A percentile compares a stretch with the other conserved stretches of the same genome.
These are phyloP conservation scores for Cyanoderma ruficeps DNA, from an alignment of 2,113 vertebrate species.

Conservation along the genomic window DNA sequence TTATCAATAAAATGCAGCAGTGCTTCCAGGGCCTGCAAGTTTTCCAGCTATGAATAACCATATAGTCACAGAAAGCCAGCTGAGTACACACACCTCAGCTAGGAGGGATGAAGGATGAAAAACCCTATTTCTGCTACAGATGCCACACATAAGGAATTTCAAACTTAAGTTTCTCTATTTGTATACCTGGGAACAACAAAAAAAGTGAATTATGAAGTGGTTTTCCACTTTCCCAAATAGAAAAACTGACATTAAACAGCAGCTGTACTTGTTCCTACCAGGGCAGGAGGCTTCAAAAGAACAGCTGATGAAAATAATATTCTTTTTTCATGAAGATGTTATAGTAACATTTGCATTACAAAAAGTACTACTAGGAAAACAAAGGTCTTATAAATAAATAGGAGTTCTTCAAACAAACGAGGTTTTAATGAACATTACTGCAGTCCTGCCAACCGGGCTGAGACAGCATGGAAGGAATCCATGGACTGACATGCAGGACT, in stretches of 20 bases:
- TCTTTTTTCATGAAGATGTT: not conserved
- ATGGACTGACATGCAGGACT: not conserved
- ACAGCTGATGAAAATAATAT: rapidly evolving
- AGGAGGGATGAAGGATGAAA: not conserved
- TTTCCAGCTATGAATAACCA: not conserved
- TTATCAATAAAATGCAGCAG: not conserved
- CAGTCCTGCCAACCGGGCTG: not conserved
- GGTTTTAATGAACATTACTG: not conserved
- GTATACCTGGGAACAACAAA: not conserved
- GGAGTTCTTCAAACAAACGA: not conserved
- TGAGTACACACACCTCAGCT: not conserved
- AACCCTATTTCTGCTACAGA: not conserved
- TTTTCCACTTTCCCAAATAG: not conserved
- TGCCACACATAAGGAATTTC: not conserved
- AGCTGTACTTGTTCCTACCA: not conserved
- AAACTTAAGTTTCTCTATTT: not conserved
- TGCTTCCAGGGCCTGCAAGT: not conserved
- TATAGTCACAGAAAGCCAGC: not conserved
- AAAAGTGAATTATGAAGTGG: not conserved
- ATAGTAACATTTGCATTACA: not conserved
- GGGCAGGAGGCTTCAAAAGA: not conserved
- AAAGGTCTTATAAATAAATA: not conserved
- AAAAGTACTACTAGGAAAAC: not conserved
- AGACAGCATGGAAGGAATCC: not conserved
- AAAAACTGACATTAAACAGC: not conserved